Evolutionary conservation across 2,797 vertebrate genomes (phyloP).

Genomic region (Galaxias olidus): DNA sequence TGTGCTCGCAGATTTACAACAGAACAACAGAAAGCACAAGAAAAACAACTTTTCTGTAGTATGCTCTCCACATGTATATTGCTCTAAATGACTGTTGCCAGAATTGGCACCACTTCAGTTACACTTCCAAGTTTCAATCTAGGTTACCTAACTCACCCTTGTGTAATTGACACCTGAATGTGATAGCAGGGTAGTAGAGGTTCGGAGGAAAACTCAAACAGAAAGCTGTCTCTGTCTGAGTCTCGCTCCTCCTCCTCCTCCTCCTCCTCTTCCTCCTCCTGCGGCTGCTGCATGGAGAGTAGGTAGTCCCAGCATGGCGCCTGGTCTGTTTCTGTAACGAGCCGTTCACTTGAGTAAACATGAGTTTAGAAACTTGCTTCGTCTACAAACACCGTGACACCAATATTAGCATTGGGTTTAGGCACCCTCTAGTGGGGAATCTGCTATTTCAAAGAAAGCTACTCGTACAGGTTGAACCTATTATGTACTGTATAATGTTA

Average conservation of each 20-base stretch:
- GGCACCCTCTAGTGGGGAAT: constrained; percentile 63
- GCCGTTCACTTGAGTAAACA: constrained; percentile 32
- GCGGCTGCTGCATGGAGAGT: constrained; percentile 76
- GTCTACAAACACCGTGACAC: background rate
- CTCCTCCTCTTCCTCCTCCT: constrained; percentile 67
- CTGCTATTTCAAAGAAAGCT: background rate
- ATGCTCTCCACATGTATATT: no score
- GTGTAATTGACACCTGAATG: constrained; percentile 91
- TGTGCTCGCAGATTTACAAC: no score
- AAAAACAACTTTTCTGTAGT: no score
- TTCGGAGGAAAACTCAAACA: constrained; percentile 96
- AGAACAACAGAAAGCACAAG: no score
- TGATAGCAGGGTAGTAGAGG: constrained; percentile 94
- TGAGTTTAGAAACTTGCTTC: background rate
- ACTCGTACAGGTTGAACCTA: background rate
- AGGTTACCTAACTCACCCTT: constrained; percentile 81
- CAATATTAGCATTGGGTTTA: background rate
- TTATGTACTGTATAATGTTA: background rate
- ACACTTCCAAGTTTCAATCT: no score
- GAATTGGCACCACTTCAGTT: no score
- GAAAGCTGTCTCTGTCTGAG: constrained; percentile 84
- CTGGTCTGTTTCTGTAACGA: constrained; percentile 86
- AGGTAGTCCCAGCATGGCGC: constrained; percentile 88
- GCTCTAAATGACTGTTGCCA: background rate
- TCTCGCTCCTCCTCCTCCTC: constrained; percentile 80